A percentile compares a stretch with the other conserved stretches of the same genome.
These are phyloP conservation scores for Campylorhamphus procurvoides DNA, from an alignment of 2,113 vertebrate species.

Conservation along the genomic window DNA sequence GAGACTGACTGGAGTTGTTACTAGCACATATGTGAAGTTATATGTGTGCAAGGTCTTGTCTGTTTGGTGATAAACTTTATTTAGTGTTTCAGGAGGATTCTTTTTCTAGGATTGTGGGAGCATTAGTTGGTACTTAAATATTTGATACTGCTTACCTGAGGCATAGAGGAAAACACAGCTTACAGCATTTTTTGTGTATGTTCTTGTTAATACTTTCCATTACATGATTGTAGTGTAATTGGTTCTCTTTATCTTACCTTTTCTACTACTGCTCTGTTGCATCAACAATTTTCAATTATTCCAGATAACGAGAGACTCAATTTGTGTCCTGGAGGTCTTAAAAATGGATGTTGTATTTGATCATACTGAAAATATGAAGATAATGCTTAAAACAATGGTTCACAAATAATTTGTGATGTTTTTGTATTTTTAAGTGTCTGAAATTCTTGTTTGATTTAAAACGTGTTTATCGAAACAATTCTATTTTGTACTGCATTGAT, in stretches of 20 bases:
- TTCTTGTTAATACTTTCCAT: not conserved
- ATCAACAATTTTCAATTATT: not conserved
- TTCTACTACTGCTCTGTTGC: not conserved
- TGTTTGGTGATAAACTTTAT: not conserved
- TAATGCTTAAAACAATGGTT: not conserved
- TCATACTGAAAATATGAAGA: not conserved
- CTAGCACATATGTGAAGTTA: not conserved
- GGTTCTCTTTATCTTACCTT: not conserved
- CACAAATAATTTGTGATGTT: not conserved
- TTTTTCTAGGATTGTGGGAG: not conserved
- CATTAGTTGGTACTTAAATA: not conserved
- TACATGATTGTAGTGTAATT: not conserved
- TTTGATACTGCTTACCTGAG: not conserved
- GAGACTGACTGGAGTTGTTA: not conserved
- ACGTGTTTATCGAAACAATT: not conserved
- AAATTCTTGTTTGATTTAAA: not conserved
- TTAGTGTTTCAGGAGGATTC: not conserved
- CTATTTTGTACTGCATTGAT: not conserved
- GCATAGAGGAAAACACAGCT: not conserved
- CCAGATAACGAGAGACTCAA: not conserved
- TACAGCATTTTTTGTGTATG: not conserved
- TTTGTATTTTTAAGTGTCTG: not conserved
- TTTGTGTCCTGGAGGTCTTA: not conserved
- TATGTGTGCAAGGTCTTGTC: not conserved
- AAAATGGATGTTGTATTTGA: not conserved